Evolutionary conservation across 2,797 vertebrate species (phyloP).

Genomic region (Mionectes olivaceus): DNA sequence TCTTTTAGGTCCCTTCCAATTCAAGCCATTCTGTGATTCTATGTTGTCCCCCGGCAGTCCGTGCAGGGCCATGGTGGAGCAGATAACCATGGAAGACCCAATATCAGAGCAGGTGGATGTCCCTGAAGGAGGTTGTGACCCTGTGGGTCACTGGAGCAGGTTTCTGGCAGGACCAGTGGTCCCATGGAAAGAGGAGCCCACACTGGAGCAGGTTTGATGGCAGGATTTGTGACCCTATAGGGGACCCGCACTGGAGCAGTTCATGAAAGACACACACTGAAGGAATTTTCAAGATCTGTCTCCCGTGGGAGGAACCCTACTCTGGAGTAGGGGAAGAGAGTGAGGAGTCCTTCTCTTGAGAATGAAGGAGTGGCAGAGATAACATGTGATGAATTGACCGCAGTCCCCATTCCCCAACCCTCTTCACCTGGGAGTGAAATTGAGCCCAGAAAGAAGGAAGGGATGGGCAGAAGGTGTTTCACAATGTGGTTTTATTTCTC

Average conservation of each 20-base stretch:
- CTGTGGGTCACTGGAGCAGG: not conserved
- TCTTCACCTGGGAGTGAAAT: not conserved
- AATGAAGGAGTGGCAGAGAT: not conserved
- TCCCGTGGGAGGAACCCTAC: not conserved
- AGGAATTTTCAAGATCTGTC: accelerated
- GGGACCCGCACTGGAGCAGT: not conserved
- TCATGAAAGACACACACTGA: not conserved
- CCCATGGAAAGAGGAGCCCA: not conserved
- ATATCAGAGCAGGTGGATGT: not conserved
- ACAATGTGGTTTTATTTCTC: not conserved
- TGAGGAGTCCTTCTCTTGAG: not conserved
- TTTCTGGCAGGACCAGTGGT: not conserved
- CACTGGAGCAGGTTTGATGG: not conserved
- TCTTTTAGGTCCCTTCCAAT: not conserved
- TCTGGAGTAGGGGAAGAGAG: not conserved
- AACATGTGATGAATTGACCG: not conserved
- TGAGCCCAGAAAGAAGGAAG: not conserved
- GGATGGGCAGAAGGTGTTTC: accelerated
- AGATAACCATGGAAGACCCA: not conserved
- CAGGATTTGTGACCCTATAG: not conserved
- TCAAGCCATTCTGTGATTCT: not conserved
- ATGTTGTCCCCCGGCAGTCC: not conserved
- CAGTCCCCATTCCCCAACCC: not conserved
- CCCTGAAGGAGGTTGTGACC: not conserved
- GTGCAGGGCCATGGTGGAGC: not conserved